phyloP scores from a whole-genome alignment of 1,140 invertebrate genomes.

The Bilobella aurantiaca region DNA sequence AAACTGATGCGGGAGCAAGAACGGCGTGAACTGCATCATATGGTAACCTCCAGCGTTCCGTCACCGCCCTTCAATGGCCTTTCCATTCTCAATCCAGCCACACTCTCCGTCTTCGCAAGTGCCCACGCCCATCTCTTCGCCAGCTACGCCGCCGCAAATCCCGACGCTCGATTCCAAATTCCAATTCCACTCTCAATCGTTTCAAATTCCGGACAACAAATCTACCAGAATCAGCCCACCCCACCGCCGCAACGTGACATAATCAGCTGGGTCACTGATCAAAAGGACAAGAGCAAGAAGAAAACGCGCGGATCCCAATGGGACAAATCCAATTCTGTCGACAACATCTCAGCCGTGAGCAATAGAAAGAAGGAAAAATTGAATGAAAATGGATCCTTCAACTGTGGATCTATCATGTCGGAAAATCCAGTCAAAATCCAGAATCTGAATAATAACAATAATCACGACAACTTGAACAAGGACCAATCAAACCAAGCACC shows the following conservation, averaged over 20 bases:
- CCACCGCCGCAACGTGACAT: slow-evolving; percentile 21
- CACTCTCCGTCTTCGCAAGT: slow-evolving; percentile 5
- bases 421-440: neutral
- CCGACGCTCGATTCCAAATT: slow-evolving; percentile 26
- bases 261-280: slow-evolving; percentile 25
- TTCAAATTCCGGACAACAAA: slow-evolving; percentile 9
- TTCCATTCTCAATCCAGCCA: slow-evolving; percentile 15
- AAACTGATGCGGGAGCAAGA: slow-evolving; percentile 23
- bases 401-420: slow-evolving; percentile 7
- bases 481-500: slow-evolving; percentile 20
- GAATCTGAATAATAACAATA: slow-evolving; percentile 14
- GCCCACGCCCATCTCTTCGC: slow-evolving; percentile 28
- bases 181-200: slow-evolving; percentile 19
- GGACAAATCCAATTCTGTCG: too few relatives aligned
- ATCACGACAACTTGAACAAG: slow-evolving; percentile 16
- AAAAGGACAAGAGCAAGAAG: slow-evolving; percentile 14
- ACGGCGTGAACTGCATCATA: slow-evolving; percentile 21
- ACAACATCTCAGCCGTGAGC: too few relatives aligned
- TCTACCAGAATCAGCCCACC: neutral
- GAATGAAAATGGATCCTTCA: slow-evolving; percentile 1
- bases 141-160: slow-evolving; percentile 22
- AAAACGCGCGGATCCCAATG: slow-evolving; percentile 18
- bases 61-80: slow-evolving; percentile 22
- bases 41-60: slow-evolving; percentile 23
- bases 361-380: slow-evolving; percentile 13